Evolutionary conservation across 1,140 invertebrate species (phyloP).

Genomic region (Arctopsyche grandis): DNA sequence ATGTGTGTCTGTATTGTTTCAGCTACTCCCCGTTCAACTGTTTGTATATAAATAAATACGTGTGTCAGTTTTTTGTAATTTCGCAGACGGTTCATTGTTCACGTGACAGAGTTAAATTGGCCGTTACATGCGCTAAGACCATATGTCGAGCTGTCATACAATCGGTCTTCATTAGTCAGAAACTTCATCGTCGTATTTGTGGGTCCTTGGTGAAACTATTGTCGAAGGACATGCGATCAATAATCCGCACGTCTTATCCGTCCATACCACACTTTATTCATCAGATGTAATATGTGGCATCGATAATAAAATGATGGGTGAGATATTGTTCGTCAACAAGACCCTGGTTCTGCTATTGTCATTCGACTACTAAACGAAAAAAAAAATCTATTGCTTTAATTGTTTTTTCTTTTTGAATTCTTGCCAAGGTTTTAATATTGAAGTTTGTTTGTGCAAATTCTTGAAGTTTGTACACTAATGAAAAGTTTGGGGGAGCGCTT

Average conservation of each 20-base stretch:
- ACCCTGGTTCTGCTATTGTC: too few relatives aligned
- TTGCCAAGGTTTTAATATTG: too few relatives aligned
- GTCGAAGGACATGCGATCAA: neutral
- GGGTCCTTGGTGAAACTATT: constrained; percentile 1
- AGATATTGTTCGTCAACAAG: neutral
- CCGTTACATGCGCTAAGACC: neutral
- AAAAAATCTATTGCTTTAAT: too few relatives aligned
- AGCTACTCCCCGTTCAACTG: too few relatives aligned
- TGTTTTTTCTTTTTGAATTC: too few relatives aligned
- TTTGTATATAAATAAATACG: too few relatives aligned
- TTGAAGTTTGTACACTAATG: too few relatives aligned
- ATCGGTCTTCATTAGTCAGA: constrained; percentile 36
- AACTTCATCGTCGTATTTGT: constrained; percentile 30
- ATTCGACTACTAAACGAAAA: too few relatives aligned
- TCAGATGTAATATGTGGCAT: neutral
- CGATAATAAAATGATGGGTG: neutral
- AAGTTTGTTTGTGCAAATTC: too few relatives aligned
- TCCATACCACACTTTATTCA: neutral
- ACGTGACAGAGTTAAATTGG: neutral
- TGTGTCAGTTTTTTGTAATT: too few relatives aligned
- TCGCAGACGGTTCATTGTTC: neutral
- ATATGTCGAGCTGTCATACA: constrained; percentile 5
- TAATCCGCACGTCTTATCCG: neutral
- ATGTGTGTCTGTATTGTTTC: neutral
- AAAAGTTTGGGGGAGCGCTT: too few relatives aligned